Evolutionary conservation across 2,797 vertebrate species (phyloP), one percentile per base, ranked within the genome.

Genomic region (Nothura maculosa): DNA sequence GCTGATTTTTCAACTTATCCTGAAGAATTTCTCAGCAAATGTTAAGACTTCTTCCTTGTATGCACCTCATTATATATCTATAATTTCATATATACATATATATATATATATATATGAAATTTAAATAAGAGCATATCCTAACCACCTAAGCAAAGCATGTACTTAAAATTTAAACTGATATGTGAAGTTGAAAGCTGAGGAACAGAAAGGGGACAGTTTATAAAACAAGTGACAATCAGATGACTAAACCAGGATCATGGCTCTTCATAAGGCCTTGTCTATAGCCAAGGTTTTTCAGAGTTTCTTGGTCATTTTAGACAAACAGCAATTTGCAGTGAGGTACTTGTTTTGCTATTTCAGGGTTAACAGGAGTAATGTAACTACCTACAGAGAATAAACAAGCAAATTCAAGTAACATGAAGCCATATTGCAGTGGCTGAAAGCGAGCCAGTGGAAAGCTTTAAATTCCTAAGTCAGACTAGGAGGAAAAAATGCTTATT

Each of bases 31-130:
- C 45, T 43, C 6, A 6, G 40, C 21, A 85, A 55, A 45, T 6
- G 5, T 43, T 36, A 32, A 32, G 47, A 47, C 52, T 69, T 48
- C 32, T 57, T 22, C 34, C 62, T 36, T 63, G 6, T 55, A 67
- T 1, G 0, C 10, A 28, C 11, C 8, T 57, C 12, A 77, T 54
- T 8, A 18, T 5, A 1, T 12, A 61, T 11, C 13, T 48, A n/a
- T n/a, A n/a, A n/a, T n/a, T n/a, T n/a, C n/a, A n/a, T n/a, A n/a
- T n/a, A n/a, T n/a, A n/a, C n/a, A n/a, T 8, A 18, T 5, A 1
- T 12, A 61, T 10, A 11, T 48, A 77, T 8, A 19, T 5, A 1
- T 12, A 61, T 11, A 11, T 48, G 34, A 85, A 85, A 34, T 57
- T 72, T 61, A 70, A 69, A 30, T 40, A 74, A 0, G 3, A 12